Evolutionary conservation across 2,113 vertebrate genomes (phyloP).

Genomic region (Myotis davidii): DNA sequence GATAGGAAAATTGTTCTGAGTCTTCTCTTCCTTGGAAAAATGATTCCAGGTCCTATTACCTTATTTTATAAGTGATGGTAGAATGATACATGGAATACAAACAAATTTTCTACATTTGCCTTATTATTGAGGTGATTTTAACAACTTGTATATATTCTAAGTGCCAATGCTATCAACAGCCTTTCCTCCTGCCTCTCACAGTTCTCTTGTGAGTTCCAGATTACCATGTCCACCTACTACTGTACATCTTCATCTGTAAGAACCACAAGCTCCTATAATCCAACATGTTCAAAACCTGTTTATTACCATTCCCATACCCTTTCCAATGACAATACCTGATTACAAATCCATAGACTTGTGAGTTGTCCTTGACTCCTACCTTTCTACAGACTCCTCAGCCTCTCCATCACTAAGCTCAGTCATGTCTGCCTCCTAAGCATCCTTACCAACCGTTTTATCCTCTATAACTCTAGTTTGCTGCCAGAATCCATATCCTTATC

Average conservation of each 20-base stretch:
- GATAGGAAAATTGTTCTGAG: neutral
- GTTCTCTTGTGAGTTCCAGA: conserved; percentile 28
- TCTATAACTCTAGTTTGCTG: neutral
- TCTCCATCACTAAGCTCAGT: neutral
- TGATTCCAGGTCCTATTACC: neutral
- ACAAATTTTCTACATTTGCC: neutral
- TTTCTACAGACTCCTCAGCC: neutral
- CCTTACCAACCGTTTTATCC: neutral
- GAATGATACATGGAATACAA: neutral
- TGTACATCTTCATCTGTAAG: neutral
- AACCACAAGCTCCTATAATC: conserved; percentile 12
- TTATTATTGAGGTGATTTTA: neutral
- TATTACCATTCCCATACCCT: neutral
- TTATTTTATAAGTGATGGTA: neutral
- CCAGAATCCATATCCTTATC: neutral
- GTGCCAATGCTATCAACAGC: neutral
- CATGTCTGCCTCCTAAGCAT: neutral
- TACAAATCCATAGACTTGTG: neutral
- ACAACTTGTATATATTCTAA: neutral
- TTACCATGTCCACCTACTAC: neutral
- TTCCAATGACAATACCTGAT: neutral
- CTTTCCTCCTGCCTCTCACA: neutral
- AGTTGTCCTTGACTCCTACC: neutral
- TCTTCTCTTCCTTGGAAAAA: neutral
- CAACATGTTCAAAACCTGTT: neutral